Evolutionary conservation across 2,888 invertebrate species (phyloP).

Genomic region (Stenoptilia bipunctidactyla): DNA sequence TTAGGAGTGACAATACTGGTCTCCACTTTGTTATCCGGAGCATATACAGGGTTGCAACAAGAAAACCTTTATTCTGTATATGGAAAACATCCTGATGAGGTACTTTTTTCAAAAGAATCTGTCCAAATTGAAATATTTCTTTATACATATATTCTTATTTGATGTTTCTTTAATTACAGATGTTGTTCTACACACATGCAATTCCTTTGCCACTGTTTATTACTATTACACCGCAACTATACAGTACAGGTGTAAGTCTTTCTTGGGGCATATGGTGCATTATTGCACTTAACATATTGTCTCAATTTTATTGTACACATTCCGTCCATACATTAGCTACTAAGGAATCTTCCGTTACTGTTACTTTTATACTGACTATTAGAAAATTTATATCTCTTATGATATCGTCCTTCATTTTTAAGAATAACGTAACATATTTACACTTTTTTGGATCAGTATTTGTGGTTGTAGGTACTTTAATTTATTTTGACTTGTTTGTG

Average conservation of each 20-base stretch:
- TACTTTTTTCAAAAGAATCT: too few species aligned
- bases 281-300: conserved; percentile 35
- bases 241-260: conserved; percentile 24
- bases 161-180: conserved; percentile 39
- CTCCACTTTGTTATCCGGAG: conserved; percentile 44
- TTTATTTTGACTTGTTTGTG: conserved; percentile 52
- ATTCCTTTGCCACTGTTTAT: conserved; percentile 49
- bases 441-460: conserved; percentile 44
- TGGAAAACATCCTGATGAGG: conserved; percentile 62
- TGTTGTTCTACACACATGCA: conserved; percentile 55
- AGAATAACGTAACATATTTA: conserved; percentile 45
- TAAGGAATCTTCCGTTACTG: conserved; percentile 48
- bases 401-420: conserved; percentile 52
- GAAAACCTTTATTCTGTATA: conserved; percentile 48
- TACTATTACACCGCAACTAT: conserved; percentile 35
- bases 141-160: too few species aligned
- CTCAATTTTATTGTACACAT: conserved; percentile 49
- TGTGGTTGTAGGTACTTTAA: conserved; percentile 47
- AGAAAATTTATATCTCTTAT: conserved; percentile 51
- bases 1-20: conserved; percentile 46
- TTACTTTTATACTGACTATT: conserved; percentile 52
- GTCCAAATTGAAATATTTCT: too few species aligned
- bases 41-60: conserved; percentile 54
- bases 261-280: conserved; percentile 34
- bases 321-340: conserved; percentile 53